Percentiles rank a stretch among this genome's conserved stretches.
Conservation (phyloP, 2,888 invertebrate genomes). For the Prionchulus punctatus region DNA sequence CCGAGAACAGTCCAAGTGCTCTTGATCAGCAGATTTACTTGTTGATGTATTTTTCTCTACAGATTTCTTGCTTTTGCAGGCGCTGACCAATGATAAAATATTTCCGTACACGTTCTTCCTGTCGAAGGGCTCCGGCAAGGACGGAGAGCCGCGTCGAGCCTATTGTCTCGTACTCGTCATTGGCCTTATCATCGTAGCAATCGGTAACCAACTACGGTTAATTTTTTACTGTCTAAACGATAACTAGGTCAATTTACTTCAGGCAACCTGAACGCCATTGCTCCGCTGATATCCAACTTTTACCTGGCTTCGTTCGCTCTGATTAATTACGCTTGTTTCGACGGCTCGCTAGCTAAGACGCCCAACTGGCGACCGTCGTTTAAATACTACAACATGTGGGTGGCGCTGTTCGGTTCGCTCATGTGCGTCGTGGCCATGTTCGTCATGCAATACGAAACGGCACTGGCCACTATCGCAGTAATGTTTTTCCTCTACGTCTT, state of each 20-base stretch:
- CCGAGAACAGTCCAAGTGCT: conserved; percentile 15
- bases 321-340: conserved; percentile 85
- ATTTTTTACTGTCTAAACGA: not conserved
- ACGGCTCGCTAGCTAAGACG: conserved; percentile 66
- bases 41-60: too few relatives aligned
- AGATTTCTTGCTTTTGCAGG: conserved; percentile 39
- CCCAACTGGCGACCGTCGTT: conserved; percentile 37
- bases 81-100: conserved; percentile 72
- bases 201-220: conserved; percentile 46
- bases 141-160: conserved; percentile 52
- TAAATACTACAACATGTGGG: conserved; percentile 34
- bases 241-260: conserved; percentile 15
- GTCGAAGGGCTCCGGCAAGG: conserved; percentile 46
- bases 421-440: conserved; percentile 48
- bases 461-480: conserved; percentile 37
- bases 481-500: conserved; percentile 60
- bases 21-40: too few relatives aligned
- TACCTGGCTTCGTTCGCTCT: conserved; percentile 80
- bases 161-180: conserved; percentile 76
- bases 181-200: conserved; percentile 61
- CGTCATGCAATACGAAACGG: conserved; percentile 41
- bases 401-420: conserved; percentile 31
- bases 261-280: conserved; percentile 72
- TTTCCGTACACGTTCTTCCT: conserved; percentile 73
- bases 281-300: conserved; percentile 80